A percentile compares a stretch with the other conserved stretches of the same genome.
phyloP scores from a whole-genome alignment of 1,140 invertebrate species.

The Halotydeus destructor region DNA sequence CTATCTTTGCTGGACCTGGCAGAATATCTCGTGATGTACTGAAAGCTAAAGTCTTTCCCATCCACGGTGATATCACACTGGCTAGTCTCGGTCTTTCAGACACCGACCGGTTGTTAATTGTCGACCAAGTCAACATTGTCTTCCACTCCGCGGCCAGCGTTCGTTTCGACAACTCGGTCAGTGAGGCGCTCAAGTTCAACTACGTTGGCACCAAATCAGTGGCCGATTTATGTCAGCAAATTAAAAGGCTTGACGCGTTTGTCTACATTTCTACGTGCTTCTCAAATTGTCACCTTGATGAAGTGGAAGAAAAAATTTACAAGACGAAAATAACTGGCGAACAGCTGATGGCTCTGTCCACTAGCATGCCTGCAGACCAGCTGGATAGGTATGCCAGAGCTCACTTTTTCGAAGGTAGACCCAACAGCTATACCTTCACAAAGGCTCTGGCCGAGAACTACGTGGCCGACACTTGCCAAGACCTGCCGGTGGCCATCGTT shows the following conservation, averaged over 20 bases:
- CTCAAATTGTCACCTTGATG: conserved; percentile 33
- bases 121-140: conserved; percentile 59
- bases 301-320: conserved; percentile 45
- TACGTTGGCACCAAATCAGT: conserved; percentile 65
- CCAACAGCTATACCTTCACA: conserved; percentile 65
- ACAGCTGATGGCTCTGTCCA: conserved; percentile 14
- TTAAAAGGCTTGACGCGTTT: conserved; percentile 15
- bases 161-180: conserved; percentile 77
- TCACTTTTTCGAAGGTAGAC: conserved; percentile 39
- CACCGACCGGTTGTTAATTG: conserved; percentile 45
- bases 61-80: conserved; percentile 74
- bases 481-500: conserved; percentile 52
- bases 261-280: conserved; percentile 20
- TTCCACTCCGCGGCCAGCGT: conserved; percentile 96
- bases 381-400: too few relatives aligned
- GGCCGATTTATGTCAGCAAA: conserved; percentile 26
- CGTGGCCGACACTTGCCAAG: conserved; percentile 73
- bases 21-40: not conserved
- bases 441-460: conserved; percentile 54
- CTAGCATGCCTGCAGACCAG: conserved; percentile 10
- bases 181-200: conserved; percentile 55
- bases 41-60: conserved; percentile 50
- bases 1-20: conserved; percentile 5
- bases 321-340: conserved; percentile 10
- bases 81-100: conserved; percentile 62